These are phyloP conservation scores for Heterocephalus glaber DNA, from an alignment of 2,113 vertebrate genomes.

Conservation along the genomic window DNA sequence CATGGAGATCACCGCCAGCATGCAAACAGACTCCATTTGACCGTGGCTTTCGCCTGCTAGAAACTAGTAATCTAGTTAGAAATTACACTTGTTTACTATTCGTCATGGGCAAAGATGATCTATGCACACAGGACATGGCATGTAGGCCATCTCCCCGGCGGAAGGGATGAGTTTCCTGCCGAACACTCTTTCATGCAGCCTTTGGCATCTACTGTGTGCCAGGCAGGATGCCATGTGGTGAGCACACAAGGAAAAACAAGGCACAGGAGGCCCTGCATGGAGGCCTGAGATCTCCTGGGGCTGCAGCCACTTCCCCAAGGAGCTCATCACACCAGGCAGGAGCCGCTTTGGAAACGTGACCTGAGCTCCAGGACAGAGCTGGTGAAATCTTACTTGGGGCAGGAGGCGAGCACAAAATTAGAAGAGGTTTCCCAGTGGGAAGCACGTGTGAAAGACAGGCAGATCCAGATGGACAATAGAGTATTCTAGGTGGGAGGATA, in stretches of 20 bases:
- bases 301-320: background rate
- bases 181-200: background rate
- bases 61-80: background rate
- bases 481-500: too few relatives aligned
- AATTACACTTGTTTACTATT: background rate
- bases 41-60: background rate
- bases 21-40: rapidly evolving
- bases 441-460: background rate
- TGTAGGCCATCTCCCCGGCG: background rate
- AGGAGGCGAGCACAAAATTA: background rate
- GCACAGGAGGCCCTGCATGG: rapidly evolving
- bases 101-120: background rate
- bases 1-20: rapidly evolving
- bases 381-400: background rate
- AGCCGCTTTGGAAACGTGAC: background rate
- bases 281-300: rapidly evolving
- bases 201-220: too few relatives aligned
- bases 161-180: background rate
- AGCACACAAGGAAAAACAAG: background rate
- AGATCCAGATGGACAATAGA: background rate
- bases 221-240: background rate
- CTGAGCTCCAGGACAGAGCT: background rate
- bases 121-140: rapidly evolving
- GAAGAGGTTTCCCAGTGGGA: background rate
- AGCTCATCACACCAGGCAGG: background rate